phyloP scores from a whole-genome alignment of 2,888 invertebrate species.

The Lymantria monacha region DNA sequence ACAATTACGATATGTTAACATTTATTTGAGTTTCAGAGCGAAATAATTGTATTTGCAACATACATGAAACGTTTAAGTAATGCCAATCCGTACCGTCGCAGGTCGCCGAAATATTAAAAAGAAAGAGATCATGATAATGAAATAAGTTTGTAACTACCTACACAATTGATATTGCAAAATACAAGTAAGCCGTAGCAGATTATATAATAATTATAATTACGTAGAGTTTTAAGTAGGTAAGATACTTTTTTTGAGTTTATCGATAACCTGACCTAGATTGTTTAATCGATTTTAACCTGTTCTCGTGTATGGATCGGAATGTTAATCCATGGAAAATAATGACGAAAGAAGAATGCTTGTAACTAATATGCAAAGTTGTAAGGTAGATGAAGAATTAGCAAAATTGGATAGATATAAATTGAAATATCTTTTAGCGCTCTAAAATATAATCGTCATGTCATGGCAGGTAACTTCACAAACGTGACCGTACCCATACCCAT shows the following conservation, averaged over 20 bases:
- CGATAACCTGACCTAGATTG: constrained; percentile 11
- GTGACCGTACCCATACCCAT: no score
- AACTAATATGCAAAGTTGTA: no score
- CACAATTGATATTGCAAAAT: constrained; percentile 28
- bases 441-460: no score
- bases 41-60: constrained; percentile 19
- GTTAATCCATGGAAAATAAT: no score
- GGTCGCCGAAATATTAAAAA: constrained; percentile 6
- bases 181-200: constrained; percentile 9
- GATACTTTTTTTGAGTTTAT: constrained; percentile 21
- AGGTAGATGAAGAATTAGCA: no score
- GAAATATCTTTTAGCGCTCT: no score
- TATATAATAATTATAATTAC: constrained; percentile 27
- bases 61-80: neutral
- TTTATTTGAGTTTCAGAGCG: constrained; percentile 20
- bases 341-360: no score
- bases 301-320: no score
- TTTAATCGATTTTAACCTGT: neutral
- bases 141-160: constrained; percentile 17
- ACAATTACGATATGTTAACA: constrained; percentile 9
- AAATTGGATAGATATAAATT: no score
- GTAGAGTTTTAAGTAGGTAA: constrained; percentile 28
- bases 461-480: no score
- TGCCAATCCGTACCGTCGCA: neutral
- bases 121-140: constrained; percentile 14